phyloP scores from a whole-genome alignment of 2,888 invertebrate species.

The Acleris holmiana region DNA sequence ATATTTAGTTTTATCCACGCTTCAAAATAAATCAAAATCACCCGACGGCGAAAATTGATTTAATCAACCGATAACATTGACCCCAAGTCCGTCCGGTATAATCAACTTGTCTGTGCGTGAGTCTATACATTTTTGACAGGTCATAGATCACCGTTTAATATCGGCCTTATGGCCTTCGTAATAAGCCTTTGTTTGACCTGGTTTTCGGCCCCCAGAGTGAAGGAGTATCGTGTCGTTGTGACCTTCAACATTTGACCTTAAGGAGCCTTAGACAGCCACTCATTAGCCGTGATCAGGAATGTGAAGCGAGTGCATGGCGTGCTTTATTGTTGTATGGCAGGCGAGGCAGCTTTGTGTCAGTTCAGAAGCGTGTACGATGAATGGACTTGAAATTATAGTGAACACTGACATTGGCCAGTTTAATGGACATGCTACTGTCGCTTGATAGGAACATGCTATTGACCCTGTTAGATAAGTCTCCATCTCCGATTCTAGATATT shows the following conservation, averaged over 20 bases:
- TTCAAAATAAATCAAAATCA: slow-evolving; percentile 27
- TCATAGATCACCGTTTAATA: slow-evolving; percentile 30
- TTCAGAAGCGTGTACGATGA: neutral
- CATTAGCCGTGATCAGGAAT: slow-evolving; percentile 33
- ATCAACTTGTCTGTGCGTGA: slow-evolving; percentile 37
- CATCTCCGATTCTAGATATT: too few relatives aligned
- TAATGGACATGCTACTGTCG: neutral
- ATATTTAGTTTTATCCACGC: slow-evolving; percentile 5
- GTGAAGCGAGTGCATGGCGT: slow-evolving; percentile 29
- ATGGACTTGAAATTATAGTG: neutral
- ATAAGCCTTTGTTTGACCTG: slow-evolving; percentile 30
- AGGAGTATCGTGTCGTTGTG: slow-evolving; percentile 51
- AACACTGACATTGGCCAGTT: neutral
- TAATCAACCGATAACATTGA: slow-evolving; percentile 29
- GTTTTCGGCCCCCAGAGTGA: slow-evolving; percentile 36
- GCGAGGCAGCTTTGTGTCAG: slow-evolving; percentile 8
- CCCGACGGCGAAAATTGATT: slow-evolving; percentile 25
- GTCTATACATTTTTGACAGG: slow-evolving; percentile 37
- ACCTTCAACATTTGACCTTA: slow-evolving; percentile 57
- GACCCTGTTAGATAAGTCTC: too few relatives aligned
- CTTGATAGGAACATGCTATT: neutral
- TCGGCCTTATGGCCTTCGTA: slow-evolving; percentile 20
- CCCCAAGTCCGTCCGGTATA: slow-evolving; percentile 29
- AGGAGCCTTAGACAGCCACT: slow-evolving; percentile 28
- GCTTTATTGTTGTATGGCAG: slow-evolving; percentile 26